Evolutionary conservation across 2,888 invertebrate species (phyloP), one percentile per base, ranked within the genome.

Genomic region (Polydrusus tereticollis): DNA sequence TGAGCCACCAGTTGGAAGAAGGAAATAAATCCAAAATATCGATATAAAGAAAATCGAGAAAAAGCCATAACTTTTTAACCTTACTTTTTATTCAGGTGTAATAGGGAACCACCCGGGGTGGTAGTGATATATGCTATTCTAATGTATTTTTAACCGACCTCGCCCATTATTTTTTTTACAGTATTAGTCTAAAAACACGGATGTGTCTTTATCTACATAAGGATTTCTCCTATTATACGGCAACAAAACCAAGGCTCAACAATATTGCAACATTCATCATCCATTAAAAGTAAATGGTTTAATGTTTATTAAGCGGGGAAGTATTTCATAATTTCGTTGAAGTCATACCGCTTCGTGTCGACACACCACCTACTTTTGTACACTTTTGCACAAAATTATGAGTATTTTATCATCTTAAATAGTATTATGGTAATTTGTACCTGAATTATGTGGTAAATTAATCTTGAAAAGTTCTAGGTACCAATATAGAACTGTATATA

Each of bases 231-330:
- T 52, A 52, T 52, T 52, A 52, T 52, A 16, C 52, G 29, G 52
- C 29, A 52, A 29, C 29, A 52, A 29, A 29, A 52, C 52, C 52
- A 52, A 52, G 52, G 52, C 21, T 52, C 14, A 52, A 26, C 7
- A 52, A 26, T 52, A 29, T 52, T 29, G 52, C 52, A 52, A 52
- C 52, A 52, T 29, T 29, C 26, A 29, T 26, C 26, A 52, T 29
- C 20, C 29, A 52, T 52, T 52, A 52, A 14, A 52, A 29, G 29
- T 52, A 52, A 29, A 52, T 29, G 52, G 52, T 52, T 8, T 52
- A 52, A 52, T 52, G 52, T 52, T 52, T 52, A 52, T 52, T 52
- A 52, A 52, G 52, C 29, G 14, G 52, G 52, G 52, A 52, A 52
- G 52, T 52, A 52, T 52, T 52, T 52, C 52, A 52, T 52, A 52